Base-by-base conservation (phyloP, 2,113 vertebrate genomes). In the Lontra canadensis region DNA sequence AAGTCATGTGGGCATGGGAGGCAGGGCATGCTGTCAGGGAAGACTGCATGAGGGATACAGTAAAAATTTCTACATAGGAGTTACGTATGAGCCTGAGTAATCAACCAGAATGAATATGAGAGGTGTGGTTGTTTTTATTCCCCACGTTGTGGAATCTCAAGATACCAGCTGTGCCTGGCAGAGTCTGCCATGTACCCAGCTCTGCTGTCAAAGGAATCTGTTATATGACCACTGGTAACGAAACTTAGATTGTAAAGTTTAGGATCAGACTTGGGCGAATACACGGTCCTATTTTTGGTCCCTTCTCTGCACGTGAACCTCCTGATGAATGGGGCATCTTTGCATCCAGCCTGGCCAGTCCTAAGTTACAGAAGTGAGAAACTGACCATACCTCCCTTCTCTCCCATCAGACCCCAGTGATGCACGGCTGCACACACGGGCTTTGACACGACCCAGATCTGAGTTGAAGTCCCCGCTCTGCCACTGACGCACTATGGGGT, bases 351-450 rank as follows among this genome's bases (percentile, higher is more conserved):
- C 6, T 65, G 91, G 31, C 25, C 23, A n/a, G 39, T 52, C 26
- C 57, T 11, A 21, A 67, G 29, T 52, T 20, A 49, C 9, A 63
- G 49, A 80, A 82, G 6, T 20, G 4, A 87, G 61, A 18, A 61
- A 36, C 5, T 7, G 15, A 17, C 3, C 6, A 4, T 5, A 31
- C 12, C 29, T 34, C 13, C 23, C 7, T 23, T 21, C 36, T 85
- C 79, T 20, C 7, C 67, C 34, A 34, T 71, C 39, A 82, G 88
- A 55, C 65, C 71, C 25, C 29, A 1, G 4, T 9, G 39, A 31
- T 0, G 1, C 0, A 26, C 0, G 65, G 49, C 49, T 11, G 13
- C 79, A n/a, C 0, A 17, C 1, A 6, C 0, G 44, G 76, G 31
- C 14, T 18, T n/a, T 21, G 13, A 13, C 1, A 2, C 0, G 1